Evolutionary conservation across 2,888 invertebrate species (phyloP), one percentile per base, ranked within the genome.

Genomic region (Protodeltote pygarga): DNA sequence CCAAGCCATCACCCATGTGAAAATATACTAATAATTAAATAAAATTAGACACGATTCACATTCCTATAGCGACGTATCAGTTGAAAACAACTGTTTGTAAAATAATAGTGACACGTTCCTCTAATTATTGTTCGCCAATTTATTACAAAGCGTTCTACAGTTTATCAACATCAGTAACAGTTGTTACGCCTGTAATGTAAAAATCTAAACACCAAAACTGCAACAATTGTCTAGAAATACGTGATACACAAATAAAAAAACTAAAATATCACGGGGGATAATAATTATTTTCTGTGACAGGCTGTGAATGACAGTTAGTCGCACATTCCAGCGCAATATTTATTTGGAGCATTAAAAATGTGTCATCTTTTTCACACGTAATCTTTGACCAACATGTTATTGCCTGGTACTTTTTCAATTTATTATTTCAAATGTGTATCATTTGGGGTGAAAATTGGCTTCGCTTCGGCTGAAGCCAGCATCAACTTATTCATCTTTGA

Each of bases 1-100:
- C 92, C 92, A 92, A 91, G 92, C 92, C 92, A 92, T 92, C 85
- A 91, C 91, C 91, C 91, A 92, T 91, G 87, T 85, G 90, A 86
- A 85, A 81, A 79, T 83, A 77, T 78, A 89, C 90, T 87, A 85
- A 80, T 85, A 86, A 79, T 75, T 77, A 77, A 82, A 82, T 78
- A 73, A 71, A 88, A 84, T 81, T 70, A 75, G 75, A 83, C 82
- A 85, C 84, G 83, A 85, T 88, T 83, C 85, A 83, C 81, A 86
- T 89, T 87, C 85, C 87, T 85, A 81, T 73, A 77, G 72, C 78
- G 81, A 84, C 79, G 81, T 84, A 86, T 82, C 51, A 80, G 76
- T 82, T 79, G 79, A 80, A 80, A 85, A 87, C 85, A 88, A 85
- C 84, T 83, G 79, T 84, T 77, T 75, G 73, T 74, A 79, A 83